Percentiles rank a stretch among this genome's conserved stretches.
These are phyloP conservation scores for Trachelus iudaicus DNA, from an alignment of 2,888 invertebrate species.

Conservation along the genomic window DNA sequence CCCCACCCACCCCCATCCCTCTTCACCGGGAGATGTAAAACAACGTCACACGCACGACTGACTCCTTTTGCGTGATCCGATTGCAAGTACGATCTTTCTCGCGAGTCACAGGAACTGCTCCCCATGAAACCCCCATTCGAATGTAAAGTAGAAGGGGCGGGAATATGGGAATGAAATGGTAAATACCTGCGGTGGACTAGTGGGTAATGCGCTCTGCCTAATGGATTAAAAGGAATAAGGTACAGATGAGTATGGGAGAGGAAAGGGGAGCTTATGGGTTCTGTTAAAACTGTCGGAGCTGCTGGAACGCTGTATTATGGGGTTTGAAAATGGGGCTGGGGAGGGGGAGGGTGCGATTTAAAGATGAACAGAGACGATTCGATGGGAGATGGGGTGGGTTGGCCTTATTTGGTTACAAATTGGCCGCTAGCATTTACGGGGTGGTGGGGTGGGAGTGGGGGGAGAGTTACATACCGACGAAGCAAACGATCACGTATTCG, in stretches of 20 bases:
- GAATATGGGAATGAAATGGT: conserved; percentile 35
- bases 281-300: neutral
- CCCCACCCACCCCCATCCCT: too few species aligned
- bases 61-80: neutral
- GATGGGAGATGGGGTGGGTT: neutral
- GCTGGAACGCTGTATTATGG: neutral
- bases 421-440: conserved; percentile 28
- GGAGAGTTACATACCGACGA: neutral
- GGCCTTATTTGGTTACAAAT: conserved; percentile 52
- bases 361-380: too few species aligned
- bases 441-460: too few species aligned
- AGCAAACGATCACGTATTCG: conserved; percentile 17
- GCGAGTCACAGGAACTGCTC: neutral
- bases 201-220: conserved; percentile 38
- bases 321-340: accelerated
- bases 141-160: conserved; percentile 29
- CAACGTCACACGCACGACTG: neutral
- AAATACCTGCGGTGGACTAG: conserved; percentile 38
- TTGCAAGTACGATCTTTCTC: neutral
- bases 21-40: neutral
- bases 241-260: neutral
- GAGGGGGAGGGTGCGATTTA: too few species aligned
- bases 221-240: conserved; percentile 51
- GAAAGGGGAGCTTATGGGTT: neutral
- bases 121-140: conserved; percentile 22